Conservation (phyloP, 1,140 invertebrate species). For the Ostrea denselamellosa region DNA sequence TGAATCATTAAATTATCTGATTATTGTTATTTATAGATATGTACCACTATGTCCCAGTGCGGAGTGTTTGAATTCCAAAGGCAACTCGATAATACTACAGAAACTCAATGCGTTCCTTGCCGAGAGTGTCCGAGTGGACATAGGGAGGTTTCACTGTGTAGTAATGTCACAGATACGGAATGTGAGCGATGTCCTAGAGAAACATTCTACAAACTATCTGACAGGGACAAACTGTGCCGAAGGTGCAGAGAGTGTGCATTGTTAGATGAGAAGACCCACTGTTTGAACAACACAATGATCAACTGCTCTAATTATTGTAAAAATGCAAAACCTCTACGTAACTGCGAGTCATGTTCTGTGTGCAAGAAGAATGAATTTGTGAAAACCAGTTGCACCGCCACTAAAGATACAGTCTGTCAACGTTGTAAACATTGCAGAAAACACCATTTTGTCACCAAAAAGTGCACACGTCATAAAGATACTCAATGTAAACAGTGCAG, state of each 20-base stretch:
- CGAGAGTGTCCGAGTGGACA: not conserved
- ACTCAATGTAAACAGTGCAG: not conserved
- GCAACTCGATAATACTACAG: not conserved
- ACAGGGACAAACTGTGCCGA: not conserved
- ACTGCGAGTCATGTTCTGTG: not conserved
- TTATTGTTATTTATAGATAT: not conserved
- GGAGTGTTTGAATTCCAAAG: not conserved
- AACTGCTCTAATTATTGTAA: not conserved
- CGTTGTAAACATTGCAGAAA: not conserved
- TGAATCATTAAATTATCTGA: too few species aligned
- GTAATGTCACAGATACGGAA: not conserved
- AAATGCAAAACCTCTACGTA: not conserved
- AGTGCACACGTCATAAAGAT: not conserved
- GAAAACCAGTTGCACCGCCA: not conserved
- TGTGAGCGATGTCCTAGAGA: not conserved
- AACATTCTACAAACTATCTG: not conserved
- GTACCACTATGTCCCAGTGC: not conserved
- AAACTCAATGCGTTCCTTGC: not conserved
- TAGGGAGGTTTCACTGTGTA: conserved; percentile 11
- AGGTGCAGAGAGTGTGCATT: not conserved
- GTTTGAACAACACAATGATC: not conserved
- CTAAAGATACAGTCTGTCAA: not conserved
- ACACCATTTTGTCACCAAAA: not conserved
- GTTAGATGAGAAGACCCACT: not conserved
- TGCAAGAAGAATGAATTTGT: not conserved